Conservation (phyloP, 2,797 vertebrate genomes). For the Pogoniulus pusillus region DNA sequence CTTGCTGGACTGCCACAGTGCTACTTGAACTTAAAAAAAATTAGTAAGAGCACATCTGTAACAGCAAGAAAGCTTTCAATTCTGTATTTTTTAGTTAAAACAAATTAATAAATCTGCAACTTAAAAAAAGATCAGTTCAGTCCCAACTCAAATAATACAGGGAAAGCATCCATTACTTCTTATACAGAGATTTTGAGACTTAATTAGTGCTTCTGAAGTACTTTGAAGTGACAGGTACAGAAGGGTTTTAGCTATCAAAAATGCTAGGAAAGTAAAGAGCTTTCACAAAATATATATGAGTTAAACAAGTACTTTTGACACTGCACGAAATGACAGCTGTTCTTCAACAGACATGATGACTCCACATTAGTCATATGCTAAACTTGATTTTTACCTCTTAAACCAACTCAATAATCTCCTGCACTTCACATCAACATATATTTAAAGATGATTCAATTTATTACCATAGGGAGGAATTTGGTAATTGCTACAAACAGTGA, state of each 20-base stretch:
- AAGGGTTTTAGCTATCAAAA: neutral
- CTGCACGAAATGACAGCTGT: neutral
- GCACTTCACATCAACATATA: neutral
- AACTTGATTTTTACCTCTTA: neutral
- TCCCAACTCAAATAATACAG: neutral
- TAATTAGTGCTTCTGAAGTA: neutral
- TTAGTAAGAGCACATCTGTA: neutral
- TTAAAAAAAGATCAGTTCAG: neutral
- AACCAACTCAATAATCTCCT: neutral
- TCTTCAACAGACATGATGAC: neutral
- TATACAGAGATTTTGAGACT: neutral
- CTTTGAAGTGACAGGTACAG: neutral
- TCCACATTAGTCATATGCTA: neutral
- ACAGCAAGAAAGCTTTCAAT: neutral
- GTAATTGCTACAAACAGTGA: neutral
- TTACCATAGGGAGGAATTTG: neutral
- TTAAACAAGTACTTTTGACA: neutral
- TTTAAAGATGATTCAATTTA: neutral
- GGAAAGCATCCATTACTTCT: neutral
- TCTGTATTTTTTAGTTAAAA: neutral
- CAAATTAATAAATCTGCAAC: neutral
- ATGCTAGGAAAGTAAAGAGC: neutral
- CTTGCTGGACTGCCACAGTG: neutral
- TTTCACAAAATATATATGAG: neutral
- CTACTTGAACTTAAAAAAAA: neutral